Evolutionary conservation across 2,888 invertebrate genomes (phyloP).

Genomic region (Drosophila vallismaia): DNA sequence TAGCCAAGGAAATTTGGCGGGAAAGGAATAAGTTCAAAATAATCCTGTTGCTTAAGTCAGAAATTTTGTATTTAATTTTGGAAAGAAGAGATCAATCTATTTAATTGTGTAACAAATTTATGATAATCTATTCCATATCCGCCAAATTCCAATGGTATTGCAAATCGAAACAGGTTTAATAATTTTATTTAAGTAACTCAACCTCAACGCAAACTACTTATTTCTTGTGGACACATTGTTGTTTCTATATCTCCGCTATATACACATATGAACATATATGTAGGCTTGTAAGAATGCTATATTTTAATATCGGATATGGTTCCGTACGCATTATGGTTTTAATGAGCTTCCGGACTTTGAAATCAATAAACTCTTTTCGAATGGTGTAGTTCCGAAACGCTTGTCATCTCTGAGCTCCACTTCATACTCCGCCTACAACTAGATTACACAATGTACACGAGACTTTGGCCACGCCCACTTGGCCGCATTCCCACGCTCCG

Average conservation of each 20-base stretch:
- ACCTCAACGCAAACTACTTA: conserved; percentile 68
- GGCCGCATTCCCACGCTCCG: conserved; percentile 53
- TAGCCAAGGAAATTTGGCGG: conserved; percentile 11
- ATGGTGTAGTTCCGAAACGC: conserved; percentile 10
- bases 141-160: conserved; percentile 1
- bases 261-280: conserved; percentile 45
- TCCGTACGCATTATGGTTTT: conserved; percentile 46
- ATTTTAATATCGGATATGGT: conserved; percentile 49
- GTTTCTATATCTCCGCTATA: conserved; percentile 19
- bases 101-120: background rate
- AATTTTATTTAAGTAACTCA: conserved; percentile 69
- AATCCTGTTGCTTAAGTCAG: background rate
- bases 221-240: conserved; percentile 48
- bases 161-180: conserved; percentile 26
- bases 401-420: conserved; percentile 4
- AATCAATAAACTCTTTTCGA: conserved; percentile 30
- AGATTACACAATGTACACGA: conserved; percentile 76
- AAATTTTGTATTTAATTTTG: background rate
- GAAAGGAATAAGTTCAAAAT: background rate
- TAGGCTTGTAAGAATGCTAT: conserved; percentile 25
- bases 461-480: conserved; percentile 56
- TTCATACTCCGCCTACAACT: conserved; percentile 43
- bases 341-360: conserved; percentile 49
- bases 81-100: background rate
- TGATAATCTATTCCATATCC: background rate